Conservation (phyloP, 2,113 vertebrate species). For the Ptychochromis oligacanthus region DNA sequence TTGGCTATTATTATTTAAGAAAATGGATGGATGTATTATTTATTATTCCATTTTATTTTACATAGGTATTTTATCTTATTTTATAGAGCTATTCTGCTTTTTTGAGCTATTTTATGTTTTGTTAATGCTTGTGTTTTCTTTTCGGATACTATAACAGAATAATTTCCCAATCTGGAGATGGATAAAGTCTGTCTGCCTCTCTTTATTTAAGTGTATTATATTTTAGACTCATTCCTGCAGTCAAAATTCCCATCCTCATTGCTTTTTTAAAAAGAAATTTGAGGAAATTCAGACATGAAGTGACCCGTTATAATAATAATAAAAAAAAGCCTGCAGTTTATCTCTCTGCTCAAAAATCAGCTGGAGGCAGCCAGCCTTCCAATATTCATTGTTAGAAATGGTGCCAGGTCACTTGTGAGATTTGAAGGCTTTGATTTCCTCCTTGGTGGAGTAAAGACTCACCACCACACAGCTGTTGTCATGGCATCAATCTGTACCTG, state of each 20-base stretch:
- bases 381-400: constrained; percentile 35
- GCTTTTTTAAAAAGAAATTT: background rate
- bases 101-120: background rate
- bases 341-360: constrained; percentile 27
- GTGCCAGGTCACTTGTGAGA: constrained; percentile 33
- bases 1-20: background rate
- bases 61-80: background rate
- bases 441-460: constrained; percentile 3
- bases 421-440: constrained; percentile 54
- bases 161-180: background rate
- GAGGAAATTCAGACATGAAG: background rate
- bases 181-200: background rate
- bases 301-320: background rate
- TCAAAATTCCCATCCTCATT: background rate
- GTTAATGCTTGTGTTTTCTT: background rate
- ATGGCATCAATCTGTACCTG: constrained; percentile 16
- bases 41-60: background rate
- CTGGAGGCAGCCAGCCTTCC: background rate
- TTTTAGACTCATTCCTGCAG: background rate
- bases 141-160: background rate
- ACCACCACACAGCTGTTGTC: constrained; percentile 30
- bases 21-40: background rate
- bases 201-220: background rate
- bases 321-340: constrained; percentile 5
- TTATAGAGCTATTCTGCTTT: background rate